Evolutionary conservation across 2,888 invertebrate species (phyloP).

Genomic region (Parthenolecanium corni): DNA sequence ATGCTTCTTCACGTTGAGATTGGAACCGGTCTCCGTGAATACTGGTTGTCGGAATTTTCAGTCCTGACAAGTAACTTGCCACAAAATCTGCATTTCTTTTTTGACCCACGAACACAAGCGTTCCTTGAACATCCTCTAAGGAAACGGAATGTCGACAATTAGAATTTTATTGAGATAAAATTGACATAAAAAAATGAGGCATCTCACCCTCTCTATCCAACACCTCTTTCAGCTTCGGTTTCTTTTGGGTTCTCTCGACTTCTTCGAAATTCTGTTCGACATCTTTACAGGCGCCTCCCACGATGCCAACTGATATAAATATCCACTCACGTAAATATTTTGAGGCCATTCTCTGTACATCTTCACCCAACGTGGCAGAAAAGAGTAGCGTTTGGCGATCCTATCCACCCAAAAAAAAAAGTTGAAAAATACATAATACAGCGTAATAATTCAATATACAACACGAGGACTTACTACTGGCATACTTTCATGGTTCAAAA

Average conservation of each 20-base stretch:
- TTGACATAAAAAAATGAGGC: background rate
- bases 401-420: conserved; percentile 7
- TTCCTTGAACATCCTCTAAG: conserved; percentile 38
- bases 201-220: conserved; percentile 42
- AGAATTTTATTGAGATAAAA: background rate
- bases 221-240: conserved; percentile 57
- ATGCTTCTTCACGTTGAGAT: conserved; percentile 57
- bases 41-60: conserved; percentile 56
- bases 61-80: conserved; percentile 68
- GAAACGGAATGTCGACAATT: background rate
- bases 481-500: conserved; percentile 55
- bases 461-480: conserved; percentile 42
- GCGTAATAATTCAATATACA: background rate
- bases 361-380: conserved; percentile 62
- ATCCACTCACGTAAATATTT: conserved; percentile 66
- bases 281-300: conserved; percentile 86
- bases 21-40: conserved; percentile 66
- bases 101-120: conserved; percentile 81
- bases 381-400: conserved; percentile 58
- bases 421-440: too few relatives aligned
- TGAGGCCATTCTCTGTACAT: conserved; percentile 67
- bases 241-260: conserved; percentile 60
- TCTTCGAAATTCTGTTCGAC: conserved; percentile 68
- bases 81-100: conserved; percentile 84
- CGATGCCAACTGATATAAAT: conserved; percentile 81